Evolutionary conservation across 2,797 vertebrate species (phyloP), one percentile per base, ranked within the genome.

Genomic region (Crocidura indochinensis): DNA sequence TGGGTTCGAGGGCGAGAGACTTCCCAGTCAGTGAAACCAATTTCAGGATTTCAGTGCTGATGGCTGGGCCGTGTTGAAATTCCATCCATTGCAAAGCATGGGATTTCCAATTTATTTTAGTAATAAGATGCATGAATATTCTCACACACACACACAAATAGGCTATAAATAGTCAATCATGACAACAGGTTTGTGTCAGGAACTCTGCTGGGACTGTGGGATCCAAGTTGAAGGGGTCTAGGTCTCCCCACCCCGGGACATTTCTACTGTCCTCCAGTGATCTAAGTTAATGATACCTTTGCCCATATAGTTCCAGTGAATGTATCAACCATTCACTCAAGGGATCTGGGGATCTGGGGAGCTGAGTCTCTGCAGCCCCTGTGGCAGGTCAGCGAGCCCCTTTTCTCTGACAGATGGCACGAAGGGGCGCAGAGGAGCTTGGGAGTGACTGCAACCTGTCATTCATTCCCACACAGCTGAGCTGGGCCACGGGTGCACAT

Each of bases 61-160:
- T 84, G 97, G 95, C 80, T 96, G 93, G 81, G 10, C 84, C 44
- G 47, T 0, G 5, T 81, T 88, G 92, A 95, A 94, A 94, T 91
- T 91, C 88, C 81, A 95, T 95, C 94, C 92, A 94, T 92, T 89
- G 87, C 64, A 97, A 96, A 96, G 93, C 94, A 82, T 93, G 75
- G 84, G 79, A 93, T 94, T 96, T 96, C 83, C 97, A 96, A 95
- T 94, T 96, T 96, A 94, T 96, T 93, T 91, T 89, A 81, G 94
- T 87, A 96, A 96, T 97, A 97, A 98, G 97, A 96, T 95, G 27
- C 88, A 96, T 92, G 92, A 95, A 90, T 87, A 94, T 88, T 86
- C 91, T 56, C 53, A 76, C 90, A 2, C 17, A 6, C 60, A 5
- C 56, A 8, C 56, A 62, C 38, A 81, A 95, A 92, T 84, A 76